Percentiles rank a stretch among this genome's conserved stretches.
Conservation (phyloP, 37 sponge, comb jelly and placozoan species). For the Eunapius fragilis region DNA sequence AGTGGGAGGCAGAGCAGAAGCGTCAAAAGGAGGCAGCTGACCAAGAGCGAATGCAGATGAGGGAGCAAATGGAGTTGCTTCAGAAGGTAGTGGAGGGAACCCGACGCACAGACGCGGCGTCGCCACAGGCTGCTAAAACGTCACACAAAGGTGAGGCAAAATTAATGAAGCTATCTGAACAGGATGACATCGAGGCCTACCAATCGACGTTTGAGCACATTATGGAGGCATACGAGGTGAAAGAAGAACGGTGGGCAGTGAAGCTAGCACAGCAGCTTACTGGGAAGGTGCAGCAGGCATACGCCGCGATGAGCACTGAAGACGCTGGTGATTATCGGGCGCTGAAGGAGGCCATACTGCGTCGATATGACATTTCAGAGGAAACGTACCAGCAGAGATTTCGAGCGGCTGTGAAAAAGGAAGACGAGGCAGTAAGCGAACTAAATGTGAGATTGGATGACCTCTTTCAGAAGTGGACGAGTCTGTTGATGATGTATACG, state of each 20-base stretch:
- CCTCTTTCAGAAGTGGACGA: constrained; percentile 13
- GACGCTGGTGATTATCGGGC: constrained; percentile 4
- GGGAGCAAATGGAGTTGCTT: too few relatives aligned
- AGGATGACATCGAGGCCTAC: constrained; percentile 26
- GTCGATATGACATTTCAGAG: constrained; percentile 27
- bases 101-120: not conserved
- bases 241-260: not conserved
- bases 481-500: too few relatives aligned
- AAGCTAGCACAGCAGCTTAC: constrained; percentile 21
- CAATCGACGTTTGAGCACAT: constrained; percentile 13
- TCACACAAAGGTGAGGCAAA: too few relatives aligned
- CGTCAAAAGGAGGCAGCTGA: too few relatives aligned
- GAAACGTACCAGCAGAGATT: too few relatives aligned
- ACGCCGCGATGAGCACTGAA: constrained; percentile 10
- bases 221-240: constrained; percentile 9
- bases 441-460: constrained; percentile 27
- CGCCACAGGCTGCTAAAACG: too few relatives aligned
- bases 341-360: constrained; percentile 7
- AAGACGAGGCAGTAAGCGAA: constrained; percentile 12
- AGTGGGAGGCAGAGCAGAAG: too few relatives aligned
- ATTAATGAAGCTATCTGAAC: not conserved
- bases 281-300: constrained; percentile 31
- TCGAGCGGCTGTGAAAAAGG: constrained; percentile 8
- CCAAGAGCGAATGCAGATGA: too few relatives aligned
- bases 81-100: not conserved